Evolutionary conservation across 2,888 invertebrate genomes (phyloP), one percentile per base, ranked within the genome.

Genomic region (Lepetodrilus schrolli): DNA sequence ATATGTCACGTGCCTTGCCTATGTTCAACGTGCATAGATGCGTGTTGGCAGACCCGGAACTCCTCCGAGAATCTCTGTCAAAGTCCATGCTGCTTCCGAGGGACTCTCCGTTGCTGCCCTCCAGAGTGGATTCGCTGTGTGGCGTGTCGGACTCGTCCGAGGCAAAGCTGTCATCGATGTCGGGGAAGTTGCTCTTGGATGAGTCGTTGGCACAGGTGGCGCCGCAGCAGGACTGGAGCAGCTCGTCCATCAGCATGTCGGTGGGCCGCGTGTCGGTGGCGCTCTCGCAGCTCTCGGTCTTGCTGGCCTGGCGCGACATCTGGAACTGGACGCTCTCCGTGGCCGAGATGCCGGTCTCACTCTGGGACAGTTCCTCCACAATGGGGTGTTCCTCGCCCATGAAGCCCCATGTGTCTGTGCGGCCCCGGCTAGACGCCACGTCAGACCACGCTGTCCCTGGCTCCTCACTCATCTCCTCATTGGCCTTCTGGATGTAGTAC

Each of bases 281-380:
- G 34, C 83, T 85, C 17, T 85, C 86, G 3, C 77, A 82, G 74
- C 86, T 87, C 76, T 87, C 87, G 0, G 86, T 86, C 66, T 86
- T 85, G 68, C 87, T 87, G 13, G 83, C 86, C 74, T 87, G 87
- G 0, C 87, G 81, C 3, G 86, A 86, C 84, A 87, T 83, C 74
- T 85, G 86, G 74, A 82, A 84, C 37, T 83, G 78, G 10, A 82
- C 81, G 65, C 86, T 86, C 70, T 86, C 87, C 0, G 82, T 82
- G 0, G 82, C 80, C 0, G 86, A 80, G 34, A 80, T 48, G 4
- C 76, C 78, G 10, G 78, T 75, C 50, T 78, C 78, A 51, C 80
- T 80, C 21, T 73, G 72, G 1, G 82, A 78, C 66, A 80, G 80
- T 51, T 80, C 79, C 36, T 83, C 84, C 48, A 81, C 80, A 1